Base-by-base conservation (phyloP, 1,140 invertebrate genomes). In the Ceratitis capitata region DNA sequence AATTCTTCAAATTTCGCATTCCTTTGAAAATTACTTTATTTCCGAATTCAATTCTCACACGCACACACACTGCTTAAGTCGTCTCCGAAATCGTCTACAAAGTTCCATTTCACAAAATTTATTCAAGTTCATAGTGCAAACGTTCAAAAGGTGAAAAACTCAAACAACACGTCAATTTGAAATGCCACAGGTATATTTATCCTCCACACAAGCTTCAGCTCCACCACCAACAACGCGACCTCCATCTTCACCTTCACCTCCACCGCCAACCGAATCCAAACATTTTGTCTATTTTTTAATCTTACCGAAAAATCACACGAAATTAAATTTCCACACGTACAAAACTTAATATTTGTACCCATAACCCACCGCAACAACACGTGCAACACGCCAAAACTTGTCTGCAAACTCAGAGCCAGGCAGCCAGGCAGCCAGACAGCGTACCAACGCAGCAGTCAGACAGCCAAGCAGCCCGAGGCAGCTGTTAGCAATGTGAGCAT, bases 311-410 rank as follows among this genome's bases (percentile, higher is more conserved):
- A 78, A 78, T 78, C 39, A 78, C 69, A 45, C 4, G 69, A 78
- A 78, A 78, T 78, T 78, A 78, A 78, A 78, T 47, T 78, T 78
- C 69, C 69, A 78, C 69, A 78, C 69, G 69, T 78, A 78, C 39
- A 19, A 45, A 78, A 78, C 39, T 78, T 39, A 78, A 78, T 78
- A 78, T 78, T 78, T 78, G 69, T 78, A 78, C 45, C 39, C 35
- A 78, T 39, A 78, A 78, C 19, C 69, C n/a, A 78, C 69, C 69
- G 69, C 69, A 78, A 78, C 35, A 78, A 78, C 35, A 78, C 69
- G 69, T 78, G 69, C 69, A 12, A 29, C 69, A 78, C 19, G 32
- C 39, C 69, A 78, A 42, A 78, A 39, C 19, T 78, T 56, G 69
- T 78, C 39, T 42, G 69, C 69, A 45, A n/a, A n/a, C n/a, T n/a